Conservation (phyloP, 2,888 invertebrate genomes). For the Apamea crenata region DNA sequence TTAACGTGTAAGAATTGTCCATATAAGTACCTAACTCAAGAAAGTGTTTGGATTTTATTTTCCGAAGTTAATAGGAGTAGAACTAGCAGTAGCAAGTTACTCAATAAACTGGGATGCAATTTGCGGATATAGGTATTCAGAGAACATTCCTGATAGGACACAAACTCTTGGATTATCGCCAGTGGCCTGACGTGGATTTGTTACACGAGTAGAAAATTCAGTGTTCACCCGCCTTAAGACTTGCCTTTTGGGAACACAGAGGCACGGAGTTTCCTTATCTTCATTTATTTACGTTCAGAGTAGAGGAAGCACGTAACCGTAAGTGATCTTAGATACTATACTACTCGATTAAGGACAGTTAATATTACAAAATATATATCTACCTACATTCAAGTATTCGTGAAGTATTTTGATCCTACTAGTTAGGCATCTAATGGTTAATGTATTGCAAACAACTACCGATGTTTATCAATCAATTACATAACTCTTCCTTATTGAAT, state of each 20-base stretch:
- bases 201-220: conserved; percentile 82
- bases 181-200: conserved; percentile 82
- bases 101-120: conserved; percentile 63
- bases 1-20: not conserved
- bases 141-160: conserved; percentile 76
- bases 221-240: conserved; percentile 74
- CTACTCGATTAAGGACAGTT: not conserved
- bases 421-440: not conserved
- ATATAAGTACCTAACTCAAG: not conserved
- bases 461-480: conserved; percentile 3
- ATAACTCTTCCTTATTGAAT: conserved; percentile 29
- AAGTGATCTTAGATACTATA: conserved; percentile 2
- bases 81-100: conserved; percentile 34
- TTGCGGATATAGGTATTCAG: conserved; percentile 70
- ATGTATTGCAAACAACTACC: conserved; percentile 8
- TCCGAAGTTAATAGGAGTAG: not conserved
- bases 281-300: conserved; percentile 35
- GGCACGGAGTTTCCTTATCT: conserved; percentile 58
- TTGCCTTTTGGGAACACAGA: conserved; percentile 58
- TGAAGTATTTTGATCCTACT: not conserved
- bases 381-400: conserved; percentile 6
- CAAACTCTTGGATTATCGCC: conserved; percentile 84
- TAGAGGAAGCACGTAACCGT: conserved; percentile 17
- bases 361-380: not conserved
- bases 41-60: not conserved